Conservation (phyloP, 2,797 vertebrate species). For the Pantherophis alleghaniensis region DNA sequence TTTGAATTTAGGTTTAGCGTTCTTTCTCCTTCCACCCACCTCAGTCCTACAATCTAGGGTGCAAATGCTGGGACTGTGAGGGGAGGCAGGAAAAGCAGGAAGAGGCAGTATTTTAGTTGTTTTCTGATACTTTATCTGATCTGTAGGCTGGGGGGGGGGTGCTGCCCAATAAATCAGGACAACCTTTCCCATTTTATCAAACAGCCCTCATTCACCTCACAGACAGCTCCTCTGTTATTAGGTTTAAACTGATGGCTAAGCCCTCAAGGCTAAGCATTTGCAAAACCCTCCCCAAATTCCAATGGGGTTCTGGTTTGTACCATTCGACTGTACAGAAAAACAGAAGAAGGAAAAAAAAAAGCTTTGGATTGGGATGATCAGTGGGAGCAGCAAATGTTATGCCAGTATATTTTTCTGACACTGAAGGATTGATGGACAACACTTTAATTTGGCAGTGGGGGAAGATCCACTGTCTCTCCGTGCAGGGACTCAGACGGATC, state of each 20-base stretch:
- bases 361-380: not conserved
- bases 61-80: not conserved
- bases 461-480: not conserved
- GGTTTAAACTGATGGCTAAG: not conserved
- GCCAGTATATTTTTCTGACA: not conserved
- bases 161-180: not conserved
- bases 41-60: not conserved
- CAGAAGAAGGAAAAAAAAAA: no score
- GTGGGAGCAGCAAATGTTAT: not conserved
- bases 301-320: not conserved
- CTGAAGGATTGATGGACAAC: not conserved
- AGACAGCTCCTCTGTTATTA: not conserved
- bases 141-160: not conserved
- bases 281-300: not conserved
- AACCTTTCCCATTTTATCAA: not conserved
- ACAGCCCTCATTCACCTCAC: not conserved
- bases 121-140: not conserved
- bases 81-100: not conserved
- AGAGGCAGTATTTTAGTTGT: not conserved
- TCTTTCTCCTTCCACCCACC: not conserved
- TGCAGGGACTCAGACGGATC: not conserved
- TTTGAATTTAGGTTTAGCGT: not conserved
- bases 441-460: not conserved
- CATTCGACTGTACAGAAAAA: not conserved
- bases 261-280: not conserved